Base-by-base conservation (phyloP, 2,113 vertebrate species). In the Heptranchias perlo region DNA sequence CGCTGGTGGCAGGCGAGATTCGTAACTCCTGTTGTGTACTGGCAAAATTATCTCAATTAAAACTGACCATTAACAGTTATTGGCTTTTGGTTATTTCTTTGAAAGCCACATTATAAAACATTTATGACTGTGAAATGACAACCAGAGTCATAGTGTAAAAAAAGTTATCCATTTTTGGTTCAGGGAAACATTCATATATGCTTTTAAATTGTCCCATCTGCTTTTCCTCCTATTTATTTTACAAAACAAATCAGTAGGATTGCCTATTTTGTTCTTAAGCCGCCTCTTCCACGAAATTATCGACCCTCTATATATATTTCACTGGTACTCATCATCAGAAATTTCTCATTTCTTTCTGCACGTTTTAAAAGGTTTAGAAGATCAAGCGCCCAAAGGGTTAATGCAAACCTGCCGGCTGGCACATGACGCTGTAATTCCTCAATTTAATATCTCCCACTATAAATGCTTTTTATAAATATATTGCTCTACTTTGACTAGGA, bases 381-480 rank as follows among this genome's bases (percentile, higher is more conserved):
- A 23, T 35, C 58, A 93, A 93, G 14, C 25, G 35, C 16, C 31
- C 16, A 61, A n/a, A 92, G 14, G 21, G 58, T 62, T 39, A 39
- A 62, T 39, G 89, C 28, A 62, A 93, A 93, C 4, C 35, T 64
- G 89, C 35, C 89, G 64, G 58, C 58, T 93, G 89, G n/a, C 58
- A 64, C 89, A 23, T 61, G 18, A 93, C 58, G 21, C 87, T 61
- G 18, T 35, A 93, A 23, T 62, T 44, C 58, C 89, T 93, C 89
- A 93, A 39, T 93, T 93, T 93, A 93, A 93, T 93, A 93, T 64
- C 89, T 64, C n/a, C 89, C 18, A 58, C 89, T 62, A 93, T 93
- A 95, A 69, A 69, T 13, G 44, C 94, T 52, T 95, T 91, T 95
- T 69, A 69, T 69, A 52, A 52, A 69, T 52, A 49, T 95, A 95